Conservation (phyloP, 2,113 vertebrate genomes). For the Picathartes gymnocephalus region DNA sequence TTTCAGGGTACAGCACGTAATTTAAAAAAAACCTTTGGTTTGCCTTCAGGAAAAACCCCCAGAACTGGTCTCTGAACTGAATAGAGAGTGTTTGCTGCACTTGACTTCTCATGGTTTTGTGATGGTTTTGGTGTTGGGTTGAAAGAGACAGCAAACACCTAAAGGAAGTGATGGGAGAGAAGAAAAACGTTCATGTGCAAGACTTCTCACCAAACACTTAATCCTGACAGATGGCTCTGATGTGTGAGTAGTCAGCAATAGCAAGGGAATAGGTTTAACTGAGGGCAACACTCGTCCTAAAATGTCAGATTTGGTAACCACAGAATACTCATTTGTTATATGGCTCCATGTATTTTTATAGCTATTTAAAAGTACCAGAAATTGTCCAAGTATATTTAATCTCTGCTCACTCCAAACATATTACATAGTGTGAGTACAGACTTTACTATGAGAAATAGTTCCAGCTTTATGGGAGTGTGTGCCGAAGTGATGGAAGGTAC, state of each 20-base stretch:
- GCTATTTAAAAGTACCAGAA: background rate
- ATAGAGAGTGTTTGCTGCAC: background rate
- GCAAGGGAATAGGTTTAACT: background rate
- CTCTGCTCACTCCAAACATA: background rate
- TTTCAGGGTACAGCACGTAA: background rate
- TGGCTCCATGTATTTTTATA: background rate
- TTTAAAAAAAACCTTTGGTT: conserved; percentile 4
- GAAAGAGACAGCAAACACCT: background rate
- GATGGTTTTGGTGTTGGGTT: background rate
- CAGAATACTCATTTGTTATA: background rate
- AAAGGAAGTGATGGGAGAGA: background rate
- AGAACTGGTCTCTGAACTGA: background rate
- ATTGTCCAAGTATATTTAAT: background rate
- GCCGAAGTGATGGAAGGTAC: background rate
- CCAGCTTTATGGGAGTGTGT: background rate
- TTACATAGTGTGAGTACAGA: background rate
- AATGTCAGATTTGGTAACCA: background rate
- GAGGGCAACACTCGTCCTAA: background rate
- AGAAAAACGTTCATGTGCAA: background rate
- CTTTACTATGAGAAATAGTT: background rate
- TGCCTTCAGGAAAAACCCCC: background rate
- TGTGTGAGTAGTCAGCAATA: background rate
- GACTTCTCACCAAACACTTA: background rate
- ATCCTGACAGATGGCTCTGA: background rate
- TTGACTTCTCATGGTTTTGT: background rate